Base-by-base conservation (phyloP, 1,140 invertebrate genomes). In the Wasmannia auropunctata region DNA sequence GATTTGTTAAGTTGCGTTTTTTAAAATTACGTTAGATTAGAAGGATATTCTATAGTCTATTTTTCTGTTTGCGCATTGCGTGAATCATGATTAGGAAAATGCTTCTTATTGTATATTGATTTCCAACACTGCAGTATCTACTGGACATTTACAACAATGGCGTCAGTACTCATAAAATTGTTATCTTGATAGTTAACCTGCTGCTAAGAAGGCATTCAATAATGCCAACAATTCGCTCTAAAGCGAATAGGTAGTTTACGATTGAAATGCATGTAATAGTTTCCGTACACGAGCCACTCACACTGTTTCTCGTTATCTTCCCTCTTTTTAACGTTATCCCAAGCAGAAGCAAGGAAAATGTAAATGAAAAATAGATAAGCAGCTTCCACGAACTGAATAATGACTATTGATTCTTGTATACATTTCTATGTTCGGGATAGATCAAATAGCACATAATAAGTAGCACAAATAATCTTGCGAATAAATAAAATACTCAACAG, bases 401-500 rank as follows among this genome's bases (percentile, higher is more conserved):
- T 58, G 14, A 43, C 16, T 43, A 31, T n/a, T 72, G 7, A 72
- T 58, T 58, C 11, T 46, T 14, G 14, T 22, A 31, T 81, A 58
- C 7, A 11, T 83, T 46, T 83, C 5, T 43, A 19, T 8, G 16
- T 63, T 51, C 49, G 40, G 40, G 28, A 49, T 56, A 46, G 11
- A 49, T 77, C 51, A 88, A 89, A 16, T 63, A 40, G 51, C 28
- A 56, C 40, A 28, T 77, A 85, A 56, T 34, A 67, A 25, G 14
- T 72, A 11, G 31, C 3, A 22, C 3, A 16, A 83, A 58, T 25
- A 43, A 56, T 58, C 37, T 37, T 58, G 14, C 14, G 7, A 14
- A n/a, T 54, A 19, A 46, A 34, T 72, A 72, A 72, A 67, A 54
- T 40, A 54, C 7, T 54, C 31, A 25, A 65, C 11, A 63, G 14